Evolutionary conservation across 2,113 vertebrate genomes (phyloP), one percentile per base, ranked within the genome.

Genomic region (Donacobius atricapilla): DNA sequence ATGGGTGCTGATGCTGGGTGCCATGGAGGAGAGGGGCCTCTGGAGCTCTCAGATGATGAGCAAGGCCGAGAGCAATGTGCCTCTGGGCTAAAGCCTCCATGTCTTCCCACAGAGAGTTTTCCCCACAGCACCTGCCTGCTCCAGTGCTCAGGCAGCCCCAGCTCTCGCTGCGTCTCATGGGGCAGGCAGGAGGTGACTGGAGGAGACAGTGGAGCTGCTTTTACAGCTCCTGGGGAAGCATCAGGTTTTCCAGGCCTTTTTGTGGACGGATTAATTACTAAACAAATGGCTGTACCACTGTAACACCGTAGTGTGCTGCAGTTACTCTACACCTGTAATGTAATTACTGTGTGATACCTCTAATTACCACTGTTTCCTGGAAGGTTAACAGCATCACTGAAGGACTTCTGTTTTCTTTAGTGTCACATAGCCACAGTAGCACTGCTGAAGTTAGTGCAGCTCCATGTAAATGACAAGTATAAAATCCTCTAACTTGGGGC

Each of bases 311-410:
- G 60, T 28, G 2, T 88, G 54, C 91, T 93, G 94, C 94, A 70
- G 92, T 83, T 96, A 60, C 82, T 78, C 85, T 88, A 90, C 91
- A 94, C 91, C 95, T 94, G 72, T 89, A 96, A 94, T 14, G 47
- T 83, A 97, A 95, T 97, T 96, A 92, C 71, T 91, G 73, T 60
- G 73, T 35, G 91, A 87, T 93, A 79, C 88, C 89, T 89, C 94
- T 91, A 87, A 95, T 96, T 94, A 93, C 91, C 75, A 69, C 73
- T 76, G 94, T 86, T 93, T 94, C 93, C 50, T 76, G 90, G 89
- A 93, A 89, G 91, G 94, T 95, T 96, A 95, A 70, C 92, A 73
- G 88, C 85, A 60, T 58, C 82, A 87, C 71, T 88, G 89, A 92
- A 94, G 44, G 86, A 90, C 96, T 94, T 93, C 70, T 45, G 89